Base-by-base conservation (phyloP, 2,888 invertebrate genomes). In the Salpingus planirostris region DNA sequence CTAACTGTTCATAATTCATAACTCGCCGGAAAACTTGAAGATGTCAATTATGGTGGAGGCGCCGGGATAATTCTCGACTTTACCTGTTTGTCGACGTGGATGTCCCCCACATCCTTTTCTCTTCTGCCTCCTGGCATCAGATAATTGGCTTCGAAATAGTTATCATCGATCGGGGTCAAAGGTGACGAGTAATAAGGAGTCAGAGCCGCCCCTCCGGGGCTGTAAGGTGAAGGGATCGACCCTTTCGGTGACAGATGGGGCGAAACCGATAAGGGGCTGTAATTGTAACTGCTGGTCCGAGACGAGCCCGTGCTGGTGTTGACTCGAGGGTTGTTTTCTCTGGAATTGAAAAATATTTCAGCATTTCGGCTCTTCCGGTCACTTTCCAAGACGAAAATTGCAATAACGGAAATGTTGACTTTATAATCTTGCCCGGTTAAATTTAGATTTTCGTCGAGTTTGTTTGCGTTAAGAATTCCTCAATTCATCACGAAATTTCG, bases 21-120 rank as follows among this genome's bases (percentile, higher is more conserved):
- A 18, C 8, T 18, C 5, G 18, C 23, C 23, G 23, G 11, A 5
- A 23, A 18, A 7, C 3, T 13, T 25, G n/a, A 14, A 13, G 8
- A 14, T 23, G 10, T 11, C 10, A 7, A 23, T 10, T 23, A 27
- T 27, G 14, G 14, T 14, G 14, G 27, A 24, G 10, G 24, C 24
- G 24, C 24, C 24, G 3, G 24, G 24, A 7, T n/a, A 27, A 2
- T 5, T 21, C 64, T n/a, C n/a, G n/a, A n/a, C n/a, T n/a, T 63
- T 49, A 75, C 75, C 71, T 76, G 75, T 54, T 70, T 73, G 21
- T 64, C 64, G 29, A 76, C 71, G 31, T 73, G 73, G 43, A 59
- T 39, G 22, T 64, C 62, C 11, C 40, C 45, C 3, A 18, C 15
- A 32, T 33, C 39, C 27, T 42, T 41, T 10, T 30, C 35, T 11